Conservation (phyloP, 1,140 invertebrate genomes). For the Octopus bimaculoides region DNA sequence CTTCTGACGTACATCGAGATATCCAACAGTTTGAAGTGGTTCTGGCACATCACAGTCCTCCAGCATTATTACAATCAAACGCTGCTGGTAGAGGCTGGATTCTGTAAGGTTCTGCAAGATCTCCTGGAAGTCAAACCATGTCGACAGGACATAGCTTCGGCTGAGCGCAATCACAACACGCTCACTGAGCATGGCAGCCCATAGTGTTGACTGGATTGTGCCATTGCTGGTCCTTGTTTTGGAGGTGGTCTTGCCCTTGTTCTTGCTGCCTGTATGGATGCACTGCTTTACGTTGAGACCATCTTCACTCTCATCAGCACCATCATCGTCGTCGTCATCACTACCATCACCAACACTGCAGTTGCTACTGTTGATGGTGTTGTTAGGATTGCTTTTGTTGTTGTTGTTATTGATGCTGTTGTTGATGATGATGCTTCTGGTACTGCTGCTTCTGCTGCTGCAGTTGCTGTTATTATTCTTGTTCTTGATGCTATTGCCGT, state of each 20-base stretch:
- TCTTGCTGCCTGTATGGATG: neutral
- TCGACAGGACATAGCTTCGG: constrained; percentile 36
- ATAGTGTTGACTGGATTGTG: constrained; percentile 39
- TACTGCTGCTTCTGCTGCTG: too few species aligned
- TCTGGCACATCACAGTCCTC: constrained; percentile 48
- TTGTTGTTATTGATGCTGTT: neutral
- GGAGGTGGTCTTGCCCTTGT: neutral
- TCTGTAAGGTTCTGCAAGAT: constrained; percentile 40
- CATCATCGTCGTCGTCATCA: constrained; percentile 20
- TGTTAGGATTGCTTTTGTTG: neutral
- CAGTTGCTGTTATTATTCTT: too few species aligned
- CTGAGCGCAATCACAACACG: constrained; percentile 44
- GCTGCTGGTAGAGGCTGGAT: constrained; percentile 42
- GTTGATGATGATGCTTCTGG: too few species aligned
- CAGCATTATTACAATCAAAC: constrained; percentile 42
- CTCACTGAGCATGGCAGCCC: constrained; percentile 51
- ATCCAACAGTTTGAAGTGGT: constrained; percentile 35
- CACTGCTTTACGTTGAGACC: constrained; percentile 14
- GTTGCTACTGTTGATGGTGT: neutral
- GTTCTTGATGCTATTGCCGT: too few species aligned
- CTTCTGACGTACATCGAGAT: constrained; percentile 36
- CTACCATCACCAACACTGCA: too few species aligned
- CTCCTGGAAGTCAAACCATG: constrained; percentile 45
- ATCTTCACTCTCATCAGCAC: constrained; percentile 23
- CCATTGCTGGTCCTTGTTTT: constrained; percentile 7